Percentiles rank a stretch among this genome's conserved stretches.
These are phyloP conservation scores for Bubo scandiacus DNA, from an alignment of 2,113 vertebrate species.

Conservation along the genomic window DNA sequence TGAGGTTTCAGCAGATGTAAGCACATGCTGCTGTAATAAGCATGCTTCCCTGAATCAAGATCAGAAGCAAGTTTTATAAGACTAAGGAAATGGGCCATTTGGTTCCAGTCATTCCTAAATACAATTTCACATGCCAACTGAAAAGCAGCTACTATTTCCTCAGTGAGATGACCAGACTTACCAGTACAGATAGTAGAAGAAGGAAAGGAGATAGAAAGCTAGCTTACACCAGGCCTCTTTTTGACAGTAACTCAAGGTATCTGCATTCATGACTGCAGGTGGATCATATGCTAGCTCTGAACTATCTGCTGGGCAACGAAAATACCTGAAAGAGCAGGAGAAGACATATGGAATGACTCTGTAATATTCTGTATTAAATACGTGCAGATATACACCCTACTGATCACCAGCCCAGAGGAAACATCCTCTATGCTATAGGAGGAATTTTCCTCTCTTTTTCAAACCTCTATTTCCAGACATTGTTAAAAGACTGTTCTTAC, in stretches of 20 bases:
- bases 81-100: not conserved
- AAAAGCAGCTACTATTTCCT: not conserved
- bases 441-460: not conserved
- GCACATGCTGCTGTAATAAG: not conserved
- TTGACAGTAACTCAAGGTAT: conserved; percentile 94
- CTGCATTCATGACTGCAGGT: conserved; percentile 92
- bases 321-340: conserved; percentile 85
- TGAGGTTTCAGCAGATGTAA: not conserved
- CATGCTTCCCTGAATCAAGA: not conserved
- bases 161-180: conserved; percentile 68
- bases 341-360: conserved; percentile 2
- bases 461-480: not conserved
- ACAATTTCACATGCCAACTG: not conserved
- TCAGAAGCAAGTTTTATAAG: not conserved
- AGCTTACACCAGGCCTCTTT: conserved; percentile 99
- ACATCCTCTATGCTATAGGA: not conserved
- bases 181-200: conserved; percentile 99
- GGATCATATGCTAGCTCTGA: conserved; percentile 95
- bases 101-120: not conserved
- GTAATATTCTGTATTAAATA: not conserved
- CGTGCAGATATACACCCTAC: not conserved
- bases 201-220: conserved; percentile 96
- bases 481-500: not conserved
- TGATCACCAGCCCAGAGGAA: not conserved
- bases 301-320: conserved; percentile 94